phyloP scores from a whole-genome alignment of 2,888 invertebrate genomes.

The Iselma pallidipennis region DNA sequence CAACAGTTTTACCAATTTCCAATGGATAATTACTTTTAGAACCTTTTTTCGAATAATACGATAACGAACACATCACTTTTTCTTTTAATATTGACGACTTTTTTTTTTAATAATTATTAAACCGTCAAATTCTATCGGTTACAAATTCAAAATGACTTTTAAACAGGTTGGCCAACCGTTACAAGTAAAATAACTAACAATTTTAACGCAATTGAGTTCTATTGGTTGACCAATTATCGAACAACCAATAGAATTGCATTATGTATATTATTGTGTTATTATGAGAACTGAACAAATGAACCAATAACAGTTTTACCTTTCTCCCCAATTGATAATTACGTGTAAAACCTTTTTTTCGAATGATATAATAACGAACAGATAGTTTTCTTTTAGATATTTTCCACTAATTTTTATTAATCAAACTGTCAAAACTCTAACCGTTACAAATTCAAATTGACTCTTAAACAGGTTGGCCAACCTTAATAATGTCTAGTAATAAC shows the following conservation, averaged over 20 bases:
- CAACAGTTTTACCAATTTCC: slow-evolving; percentile 22
- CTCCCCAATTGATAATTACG: too few species aligned
- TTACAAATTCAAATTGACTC: too few species aligned
- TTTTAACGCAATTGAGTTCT: neutral
- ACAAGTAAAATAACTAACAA: neutral
- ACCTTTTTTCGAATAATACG: neutral
- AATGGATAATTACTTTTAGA: slow-evolving; percentile 16
- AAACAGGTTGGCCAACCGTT: neutral
- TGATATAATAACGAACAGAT: too few species aligned
- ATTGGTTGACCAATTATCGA: neutral
- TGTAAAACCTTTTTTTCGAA: too few species aligned
- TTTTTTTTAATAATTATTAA: neutral
- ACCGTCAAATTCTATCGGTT: neutral
- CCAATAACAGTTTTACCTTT: too few species aligned
- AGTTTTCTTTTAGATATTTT: too few species aligned
- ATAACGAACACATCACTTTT: neutral
- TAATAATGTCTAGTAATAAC: too few species aligned
- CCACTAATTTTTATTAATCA: too few species aligned
- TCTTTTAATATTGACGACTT: neutral
- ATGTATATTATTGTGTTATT: neutral
- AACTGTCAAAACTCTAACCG: too few species aligned
- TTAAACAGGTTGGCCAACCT: too few species aligned
- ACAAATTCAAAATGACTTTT: neutral
- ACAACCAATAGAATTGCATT: neutral
- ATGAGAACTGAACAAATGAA: too few species aligned